Conservation (phyloP, 2,797 vertebrate genomes). For the Betta splendens region DNA sequence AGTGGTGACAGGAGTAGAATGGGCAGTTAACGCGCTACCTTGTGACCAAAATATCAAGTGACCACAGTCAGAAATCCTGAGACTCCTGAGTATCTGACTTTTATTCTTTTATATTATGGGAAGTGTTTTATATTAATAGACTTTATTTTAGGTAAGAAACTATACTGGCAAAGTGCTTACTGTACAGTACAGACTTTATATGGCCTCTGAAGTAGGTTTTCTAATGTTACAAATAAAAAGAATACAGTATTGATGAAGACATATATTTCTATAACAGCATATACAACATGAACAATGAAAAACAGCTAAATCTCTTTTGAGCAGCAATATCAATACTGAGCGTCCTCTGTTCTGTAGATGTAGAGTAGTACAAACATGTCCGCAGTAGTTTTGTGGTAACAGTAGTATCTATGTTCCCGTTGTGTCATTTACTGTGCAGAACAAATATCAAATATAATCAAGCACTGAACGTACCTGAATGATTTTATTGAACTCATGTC, state of each 20-base stretch:
- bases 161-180: constrained; percentile 77
- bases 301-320: constrained; percentile 43
- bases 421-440: constrained; percentile 28
- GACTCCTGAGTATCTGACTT: constrained; percentile 62
- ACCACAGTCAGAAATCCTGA: constrained; percentile 56
- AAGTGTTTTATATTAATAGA: constrained; percentile 34
- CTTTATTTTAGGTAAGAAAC: constrained; percentile 59
- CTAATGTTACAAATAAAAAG: constrained; percentile 46
- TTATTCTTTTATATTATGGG: constrained; percentile 36
- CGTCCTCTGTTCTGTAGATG: no score
- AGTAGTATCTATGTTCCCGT: constrained; percentile 43
- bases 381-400: constrained; percentile 22
- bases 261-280: constrained; percentile 49
- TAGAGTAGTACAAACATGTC: no score
- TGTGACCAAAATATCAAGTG: constrained; percentile 53
- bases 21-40: constrained; percentile 20
- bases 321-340: constrained; percentile 66
- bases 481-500: constrained; percentile 50
- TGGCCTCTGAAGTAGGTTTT: constrained; percentile 68
- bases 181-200: constrained; percentile 76
- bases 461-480: constrained; percentile 51
- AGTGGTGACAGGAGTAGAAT: constrained; percentile 37
- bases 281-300: constrained; percentile 51
- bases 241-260: constrained; percentile 42
- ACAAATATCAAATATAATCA: constrained; percentile 13